Percentiles rank a stretch among this genome's conserved stretches.
Evolutionary conservation across 2,113 vertebrate genomes (phyloP).

Genomic region (Paramisgurnus dabryanus): DNA sequence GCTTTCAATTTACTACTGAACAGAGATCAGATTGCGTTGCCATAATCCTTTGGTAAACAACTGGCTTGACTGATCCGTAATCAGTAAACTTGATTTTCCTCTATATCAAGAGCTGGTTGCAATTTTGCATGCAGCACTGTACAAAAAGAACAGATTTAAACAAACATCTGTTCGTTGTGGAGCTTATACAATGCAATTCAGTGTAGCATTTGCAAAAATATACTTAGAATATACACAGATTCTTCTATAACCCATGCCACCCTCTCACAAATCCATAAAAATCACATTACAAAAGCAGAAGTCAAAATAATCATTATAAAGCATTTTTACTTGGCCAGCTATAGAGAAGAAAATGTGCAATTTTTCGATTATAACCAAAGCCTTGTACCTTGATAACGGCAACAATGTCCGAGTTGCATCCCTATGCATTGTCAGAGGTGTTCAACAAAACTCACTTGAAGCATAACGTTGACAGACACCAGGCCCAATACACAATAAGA

Average conservation of each 20-base stretch:
- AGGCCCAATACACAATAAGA: conserved; percentile 27
- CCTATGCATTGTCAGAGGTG: conserved; percentile 8
- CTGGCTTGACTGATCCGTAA: conserved; percentile 9
- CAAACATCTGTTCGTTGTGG: conserved; percentile 35
- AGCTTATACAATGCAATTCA: conserved; percentile 46
- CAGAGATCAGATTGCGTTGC: not conserved
- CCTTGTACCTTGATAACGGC: conserved; percentile 26
- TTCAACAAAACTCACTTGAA: conserved; percentile 36
- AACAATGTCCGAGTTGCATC: conserved; percentile 18
- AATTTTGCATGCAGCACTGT: conserved; percentile 20
- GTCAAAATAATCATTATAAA: conserved; percentile 23
- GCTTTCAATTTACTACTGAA: conserved; percentile 19
- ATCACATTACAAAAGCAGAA: conserved; percentile 49
- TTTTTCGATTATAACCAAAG: conserved; percentile 16
- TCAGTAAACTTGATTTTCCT: not conserved
- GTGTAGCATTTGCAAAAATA: conserved; percentile 57
- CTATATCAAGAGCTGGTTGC: conserved; percentile 34
- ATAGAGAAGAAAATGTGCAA: conserved; percentile 11
- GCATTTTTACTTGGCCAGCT: conserved; percentile 23
- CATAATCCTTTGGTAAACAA: conserved; percentile 21
- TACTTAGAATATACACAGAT: conserved; percentile 57
- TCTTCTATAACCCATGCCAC: not conserved
- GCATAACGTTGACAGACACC: conserved; percentile 18
- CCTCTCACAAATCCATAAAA: not conserved
- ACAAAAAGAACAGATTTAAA: conserved; percentile 38